These are phyloP conservation scores for Hyla sarda DNA, from an alignment of 2,113 vertebrate genomes.

Conservation along the genomic window DNA sequence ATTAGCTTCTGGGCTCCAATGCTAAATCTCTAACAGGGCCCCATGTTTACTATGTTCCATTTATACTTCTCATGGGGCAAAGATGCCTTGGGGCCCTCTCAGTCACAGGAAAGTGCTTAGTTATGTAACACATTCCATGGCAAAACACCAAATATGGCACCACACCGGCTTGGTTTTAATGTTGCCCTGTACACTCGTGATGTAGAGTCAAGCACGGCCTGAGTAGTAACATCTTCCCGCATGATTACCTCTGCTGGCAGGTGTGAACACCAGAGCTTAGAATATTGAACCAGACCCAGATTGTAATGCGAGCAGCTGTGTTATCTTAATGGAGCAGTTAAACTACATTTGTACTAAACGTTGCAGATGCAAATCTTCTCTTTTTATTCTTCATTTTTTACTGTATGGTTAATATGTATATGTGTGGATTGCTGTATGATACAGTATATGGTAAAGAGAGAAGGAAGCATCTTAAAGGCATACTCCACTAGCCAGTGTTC, in stretches of 20 bases:
- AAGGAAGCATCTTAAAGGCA: too few relatives aligned
- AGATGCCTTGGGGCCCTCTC: too few relatives aligned
- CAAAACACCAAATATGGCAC: too few relatives aligned
- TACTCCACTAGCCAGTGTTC: too few relatives aligned
- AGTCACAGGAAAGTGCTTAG: too few relatives aligned
- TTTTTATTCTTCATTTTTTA: constrained; percentile 30
- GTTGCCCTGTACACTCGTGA: constrained; percentile 18
- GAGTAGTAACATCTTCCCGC: constrained; percentile 7
- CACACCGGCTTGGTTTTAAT: constrained; percentile 22
- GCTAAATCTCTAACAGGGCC: too few relatives aligned
- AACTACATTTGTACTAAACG: constrained; percentile 18
- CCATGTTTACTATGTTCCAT: too few relatives aligned
- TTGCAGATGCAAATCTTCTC: constrained; percentile 11
- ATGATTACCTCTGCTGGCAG: constrained; percentile 52
- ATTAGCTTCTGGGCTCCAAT: too few relatives aligned
- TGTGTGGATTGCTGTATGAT: not conserved
- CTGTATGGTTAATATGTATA: not conserved
- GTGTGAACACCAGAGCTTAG: constrained; percentile 25
- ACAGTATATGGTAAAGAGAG: too few relatives aligned
- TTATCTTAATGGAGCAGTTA: constrained; percentile 47
- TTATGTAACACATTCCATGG: too few relatives aligned
- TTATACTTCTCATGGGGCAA: too few relatives aligned
- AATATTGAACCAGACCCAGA: constrained; percentile 40
- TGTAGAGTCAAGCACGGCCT: constrained; percentile 25
- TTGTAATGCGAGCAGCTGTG: constrained; percentile 42